These are phyloP conservation scores for Pachyrhynchus sulphureomaculatus DNA, from an alignment of 1,140 invertebrate species.

Conservation along the genomic window DNA sequence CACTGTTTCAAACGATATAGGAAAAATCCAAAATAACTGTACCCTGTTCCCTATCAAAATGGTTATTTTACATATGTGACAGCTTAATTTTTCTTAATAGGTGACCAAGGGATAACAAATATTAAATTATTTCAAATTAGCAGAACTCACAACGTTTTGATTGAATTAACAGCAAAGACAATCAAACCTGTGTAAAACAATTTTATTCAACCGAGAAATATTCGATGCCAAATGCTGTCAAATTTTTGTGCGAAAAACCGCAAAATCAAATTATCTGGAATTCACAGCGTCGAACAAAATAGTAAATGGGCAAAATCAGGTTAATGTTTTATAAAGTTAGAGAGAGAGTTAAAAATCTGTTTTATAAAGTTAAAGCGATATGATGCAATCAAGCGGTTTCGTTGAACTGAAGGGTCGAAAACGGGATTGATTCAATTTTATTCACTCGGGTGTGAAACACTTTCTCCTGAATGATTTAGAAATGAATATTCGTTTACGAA, in stretches of 20 bases:
- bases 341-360: slow-evolving; percentile 30
- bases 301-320: slow-evolving; percentile 25
- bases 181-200: no score
- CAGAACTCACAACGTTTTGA: no score
- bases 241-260: background rate
- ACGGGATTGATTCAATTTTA: slow-evolving; percentile 22
- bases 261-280: slow-evolving; percentile 8
- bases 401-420: slow-evolving; percentile 22
- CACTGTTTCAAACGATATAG: no score
- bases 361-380: slow-evolving; percentile 32
- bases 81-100: no score
- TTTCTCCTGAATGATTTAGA: slow-evolving; percentile 9
- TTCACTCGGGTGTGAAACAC: slow-evolving; percentile 3
- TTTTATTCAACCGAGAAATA: background rate
- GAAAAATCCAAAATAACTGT: no score
- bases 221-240: background rate
- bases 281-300: slow-evolving; percentile 20
- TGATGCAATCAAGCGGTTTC: slow-evolving; percentile 31
- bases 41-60: no score
- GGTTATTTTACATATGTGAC: no score
- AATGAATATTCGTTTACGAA: no score
- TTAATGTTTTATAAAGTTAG: slow-evolving; percentile 31
- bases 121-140: no score
- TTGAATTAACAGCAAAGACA: no score
- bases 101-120: no score